Conservation (phyloP, 2,797 vertebrate species). For the Dendrocincla fuliginosa region DNA sequence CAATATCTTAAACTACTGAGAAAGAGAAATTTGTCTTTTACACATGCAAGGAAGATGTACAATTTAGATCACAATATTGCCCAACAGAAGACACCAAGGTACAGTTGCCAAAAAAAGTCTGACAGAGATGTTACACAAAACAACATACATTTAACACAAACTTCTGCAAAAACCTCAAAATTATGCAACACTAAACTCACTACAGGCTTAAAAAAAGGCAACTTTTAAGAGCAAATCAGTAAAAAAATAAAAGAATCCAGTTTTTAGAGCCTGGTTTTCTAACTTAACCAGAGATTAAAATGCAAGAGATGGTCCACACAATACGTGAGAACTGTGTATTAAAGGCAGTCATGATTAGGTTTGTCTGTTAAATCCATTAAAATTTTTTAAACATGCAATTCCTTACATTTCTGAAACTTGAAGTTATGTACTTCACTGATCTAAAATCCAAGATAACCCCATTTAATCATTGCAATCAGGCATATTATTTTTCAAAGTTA, state of each 20-base stretch:
- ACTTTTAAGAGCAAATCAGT: neutral
- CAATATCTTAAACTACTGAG: neutral
- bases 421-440: neutral
- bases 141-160: neutral
- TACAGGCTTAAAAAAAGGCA: neutral
- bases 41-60: neutral
- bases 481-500: neutral
- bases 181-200: neutral
- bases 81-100: neutral
- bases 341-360: neutral
- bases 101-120: neutral
- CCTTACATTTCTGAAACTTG: neutral
- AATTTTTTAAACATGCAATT: neutral
- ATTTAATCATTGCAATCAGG: neutral
- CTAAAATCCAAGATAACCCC: neutral
- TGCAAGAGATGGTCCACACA: neutral
- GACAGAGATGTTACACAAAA: neutral
- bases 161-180: neutral
- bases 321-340: neutral
- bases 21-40: neutral
- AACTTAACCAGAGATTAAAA: neutral
- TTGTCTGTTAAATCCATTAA: neutral
- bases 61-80: neutral
- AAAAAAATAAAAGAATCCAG: neutral
- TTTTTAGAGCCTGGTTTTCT: neutral